Evolutionary conservation across 2,113 vertebrate genomes (phyloP), one percentile per base, ranked within the genome.

Genomic region (Cavia porcellus): DNA sequence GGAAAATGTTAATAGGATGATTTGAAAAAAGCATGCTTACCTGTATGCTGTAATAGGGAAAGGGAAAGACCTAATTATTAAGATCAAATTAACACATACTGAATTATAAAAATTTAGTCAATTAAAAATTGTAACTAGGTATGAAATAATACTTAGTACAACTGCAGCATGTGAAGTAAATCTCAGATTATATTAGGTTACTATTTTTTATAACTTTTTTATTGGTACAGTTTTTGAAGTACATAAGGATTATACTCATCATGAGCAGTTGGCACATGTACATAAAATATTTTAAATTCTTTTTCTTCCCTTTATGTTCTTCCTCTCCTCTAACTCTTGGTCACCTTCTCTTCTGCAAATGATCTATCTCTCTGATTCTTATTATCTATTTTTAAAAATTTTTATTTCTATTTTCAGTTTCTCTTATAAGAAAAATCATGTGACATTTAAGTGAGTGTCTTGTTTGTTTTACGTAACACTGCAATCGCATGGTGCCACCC

Each of bases 1-100:
- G 47, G 62, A 80, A 97, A 95, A 85, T 81, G 24, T 32, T 94
- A 45, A 55, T 20, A 72, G 5, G 72, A 55, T 89, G 24, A 79
- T 35, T 88, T 90, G 45, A 68, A 86, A 64, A 19, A 86, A 81
- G 19, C 2, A 15, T 4, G 81, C 22, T 2, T 35, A 20, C 61
- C 9, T 9, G 38, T 38, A 28, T 35, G 42, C 3, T 28, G 6
- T 75, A 62, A 80, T 22, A 35, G 38, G 3, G 14, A 86, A 32
- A 8, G 13, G 15, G 22, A 20, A 5, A 5, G 20, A 42, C 61
- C 1, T 19, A 10, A 47, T 22, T 74, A 7, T 42, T 77, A 50
- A 64, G 9, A 22, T 28, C 12, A 57, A 94, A 86, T 62, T 62
- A 64, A 68, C 8, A 92, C 64, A 86, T 72, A 11, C 12, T 83